These are phyloP conservation scores for Sebastes iracundus DNA, from an alignment of 2,797 vertebrate species.

Conservation along the genomic window DNA sequence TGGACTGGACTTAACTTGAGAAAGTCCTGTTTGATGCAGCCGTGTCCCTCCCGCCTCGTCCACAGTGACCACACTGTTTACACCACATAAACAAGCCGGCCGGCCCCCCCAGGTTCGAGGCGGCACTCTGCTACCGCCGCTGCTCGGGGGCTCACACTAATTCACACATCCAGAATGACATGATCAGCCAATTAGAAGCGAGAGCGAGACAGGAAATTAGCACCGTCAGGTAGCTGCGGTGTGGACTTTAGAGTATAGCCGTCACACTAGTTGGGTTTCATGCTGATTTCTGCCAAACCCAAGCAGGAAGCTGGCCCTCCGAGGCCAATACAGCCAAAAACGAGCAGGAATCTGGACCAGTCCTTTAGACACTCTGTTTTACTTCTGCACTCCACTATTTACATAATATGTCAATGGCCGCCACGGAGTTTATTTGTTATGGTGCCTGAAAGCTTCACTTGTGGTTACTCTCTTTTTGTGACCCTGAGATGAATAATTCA, in stretches of 20 bases:
- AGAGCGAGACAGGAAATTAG: slow-evolving; percentile 72
- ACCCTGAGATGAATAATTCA: slow-evolving; percentile 74
- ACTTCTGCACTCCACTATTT: slow-evolving; percentile 73
- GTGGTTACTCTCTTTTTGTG: slow-evolving; percentile 73
- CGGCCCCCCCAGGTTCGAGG: slow-evolving; percentile 69
- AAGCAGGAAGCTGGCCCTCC: slow-evolving; percentile 67
- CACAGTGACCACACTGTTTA: slow-evolving; percentile 83
- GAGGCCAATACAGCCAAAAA: slow-evolving; percentile 64
- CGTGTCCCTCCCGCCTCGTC: slow-evolving; percentile 63
- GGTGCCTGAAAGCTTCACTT: slow-evolving; percentile 77
- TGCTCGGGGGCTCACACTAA: slow-evolving; percentile 53
- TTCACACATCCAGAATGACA: slow-evolving; percentile 76
- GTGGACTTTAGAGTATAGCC: slow-evolving; percentile 56
- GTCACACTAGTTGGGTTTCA: slow-evolving; percentile 56
- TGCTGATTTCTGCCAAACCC: slow-evolving; percentile 71
- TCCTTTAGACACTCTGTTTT: slow-evolving; percentile 66
- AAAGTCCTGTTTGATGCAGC: slow-evolving; percentile 67
- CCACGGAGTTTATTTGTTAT: slow-evolving; percentile 78
- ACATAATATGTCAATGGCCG: slow-evolving; percentile 77
- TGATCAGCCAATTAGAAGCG: slow-evolving; percentile 77
- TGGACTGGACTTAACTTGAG: slow-evolving; percentile 53
- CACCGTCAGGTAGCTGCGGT: slow-evolving; percentile 69
- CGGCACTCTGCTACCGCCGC: slow-evolving; percentile 48
- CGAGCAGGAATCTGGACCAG: slow-evolving; percentile 60
- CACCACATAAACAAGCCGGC: slow-evolving; percentile 77